Evolutionary conservation across 2,888 invertebrate species (phyloP).

Genomic region (Caenorhabditis auriculariae): DNA sequence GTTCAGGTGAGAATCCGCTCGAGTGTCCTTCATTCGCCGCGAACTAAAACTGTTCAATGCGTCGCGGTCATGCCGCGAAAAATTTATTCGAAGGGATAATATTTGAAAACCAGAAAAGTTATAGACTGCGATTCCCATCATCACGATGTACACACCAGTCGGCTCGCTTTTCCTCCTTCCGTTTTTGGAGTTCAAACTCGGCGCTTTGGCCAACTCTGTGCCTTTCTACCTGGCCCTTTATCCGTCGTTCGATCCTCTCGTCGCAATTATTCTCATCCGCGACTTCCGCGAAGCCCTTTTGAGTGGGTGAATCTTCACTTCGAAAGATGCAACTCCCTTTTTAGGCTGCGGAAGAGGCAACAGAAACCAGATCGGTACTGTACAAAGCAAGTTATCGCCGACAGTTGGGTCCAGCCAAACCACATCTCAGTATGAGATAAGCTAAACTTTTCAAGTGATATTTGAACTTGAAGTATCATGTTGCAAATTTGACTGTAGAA

Average conservation of each 20-base stretch:
- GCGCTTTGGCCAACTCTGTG: slow-evolving; percentile 12
- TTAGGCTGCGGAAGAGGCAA: too few relatives aligned
- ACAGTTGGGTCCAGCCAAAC: too few relatives aligned
- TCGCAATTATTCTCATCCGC: slow-evolving; percentile 17
- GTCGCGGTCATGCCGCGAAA: neutral
- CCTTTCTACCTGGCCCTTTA: slow-evolving; percentile 18
- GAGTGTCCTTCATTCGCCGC: too few relatives aligned
- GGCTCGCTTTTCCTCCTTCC: slow-evolving; percentile 12
- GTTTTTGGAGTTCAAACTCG: slow-evolving; percentile 13
- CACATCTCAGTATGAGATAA: too few relatives aligned
- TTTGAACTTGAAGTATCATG: too few relatives aligned
- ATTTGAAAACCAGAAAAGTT: neutral
- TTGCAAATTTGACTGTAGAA: too few relatives aligned
- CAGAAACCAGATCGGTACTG: too few relatives aligned
- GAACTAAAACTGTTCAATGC: neutral
- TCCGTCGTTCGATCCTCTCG: slow-evolving; percentile 20
- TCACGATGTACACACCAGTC: slow-evolving; percentile 18
- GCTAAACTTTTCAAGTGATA: too few relatives aligned
- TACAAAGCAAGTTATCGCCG: too few relatives aligned
- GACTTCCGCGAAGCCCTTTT: slow-evolving; percentile 15
- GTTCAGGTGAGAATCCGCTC: too few relatives aligned
- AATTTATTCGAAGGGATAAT: neutral
- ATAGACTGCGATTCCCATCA: slow-evolving; percentile 12
- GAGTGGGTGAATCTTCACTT: slow-evolving; percentile 6
- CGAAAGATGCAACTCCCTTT: too few relatives aligned